A percentile compares a stretch with the other conserved stretches of the same genome.
These are phyloP conservation scores for Dendropsophus ebraccatus DNA, from an alignment of 2,113 vertebrate genomes.

Conservation along the genomic window DNA sequence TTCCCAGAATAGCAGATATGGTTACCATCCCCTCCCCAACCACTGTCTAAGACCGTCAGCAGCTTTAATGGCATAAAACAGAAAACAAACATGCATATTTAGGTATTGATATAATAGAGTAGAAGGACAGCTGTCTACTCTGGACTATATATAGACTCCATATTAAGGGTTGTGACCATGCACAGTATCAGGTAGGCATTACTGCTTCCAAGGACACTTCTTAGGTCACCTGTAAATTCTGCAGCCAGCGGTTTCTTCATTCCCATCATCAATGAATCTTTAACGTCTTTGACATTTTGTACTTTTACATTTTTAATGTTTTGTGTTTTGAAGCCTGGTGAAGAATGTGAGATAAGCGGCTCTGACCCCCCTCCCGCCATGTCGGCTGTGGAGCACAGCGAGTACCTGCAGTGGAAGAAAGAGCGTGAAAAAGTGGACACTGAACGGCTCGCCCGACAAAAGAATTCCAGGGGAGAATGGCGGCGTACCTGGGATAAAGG, in stretches of 20 bases:
- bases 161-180: neutral
- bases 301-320: neutral
- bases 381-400: slow-evolving; percentile 71
- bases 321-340: neutral
- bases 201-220: neutral
- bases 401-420: slow-evolving; percentile 90
- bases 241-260: neutral
- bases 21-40: too few species aligned
- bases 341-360: neutral
- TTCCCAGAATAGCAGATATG: too few species aligned
- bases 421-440: slow-evolving; percentile 91
- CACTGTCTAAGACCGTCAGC: too few species aligned
- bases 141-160: too few species aligned
- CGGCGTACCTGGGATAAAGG: slow-evolving; percentile 94
- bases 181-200: neutral
- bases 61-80: too few species aligned
- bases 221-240: too few species aligned
- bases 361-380: too few species aligned
- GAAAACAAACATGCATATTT: too few species aligned
- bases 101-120: too few species aligned
- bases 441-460: slow-evolving; percentile 89
- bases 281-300: neutral
- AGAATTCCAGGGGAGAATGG: slow-evolving; percentile 94
- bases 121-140: too few species aligned
- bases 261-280: neutral